A percentile compares a stretch with the other conserved stretches of the same genome.
phyloP scores from a whole-genome alignment of 2,797 vertebrate genomes.

The Netta rufina region DNA sequence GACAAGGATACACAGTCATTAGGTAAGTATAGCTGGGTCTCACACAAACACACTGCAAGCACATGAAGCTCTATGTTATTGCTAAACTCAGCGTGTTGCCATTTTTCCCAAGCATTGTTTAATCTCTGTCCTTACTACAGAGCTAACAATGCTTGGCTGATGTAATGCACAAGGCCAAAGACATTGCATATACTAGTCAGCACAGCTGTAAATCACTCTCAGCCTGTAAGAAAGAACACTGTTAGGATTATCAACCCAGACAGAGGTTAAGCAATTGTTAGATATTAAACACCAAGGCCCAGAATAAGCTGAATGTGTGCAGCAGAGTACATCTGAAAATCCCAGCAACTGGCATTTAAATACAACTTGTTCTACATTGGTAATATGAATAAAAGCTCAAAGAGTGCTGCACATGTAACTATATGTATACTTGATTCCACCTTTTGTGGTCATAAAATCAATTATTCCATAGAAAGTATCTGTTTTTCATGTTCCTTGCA shows the following conservation, averaged over 20 bases:
- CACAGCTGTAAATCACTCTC: neutral
- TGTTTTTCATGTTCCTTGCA: neutral
- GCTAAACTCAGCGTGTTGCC: neutral
- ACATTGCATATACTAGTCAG: neutral
- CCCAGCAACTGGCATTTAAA: neutral
- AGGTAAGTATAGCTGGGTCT: slow-evolving; percentile 25
- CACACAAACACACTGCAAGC: slow-evolving; percentile 24
- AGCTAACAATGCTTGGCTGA: neutral
- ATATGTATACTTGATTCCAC: neutral
- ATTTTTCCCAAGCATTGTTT: slow-evolving; percentile 10
- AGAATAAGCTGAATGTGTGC: neutral
- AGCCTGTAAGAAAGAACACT: neutral
- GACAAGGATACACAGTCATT: slow-evolving; percentile 64
- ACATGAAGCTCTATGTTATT: slow-evolving; percentile 6
- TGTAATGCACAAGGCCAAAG: neutral
- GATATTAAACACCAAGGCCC: neutral
- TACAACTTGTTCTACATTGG: neutral
- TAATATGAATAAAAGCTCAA: neutral
- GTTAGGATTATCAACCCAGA: neutral
- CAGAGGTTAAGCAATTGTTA: neutral
- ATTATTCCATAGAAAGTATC: neutral
- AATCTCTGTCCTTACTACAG: neutral
- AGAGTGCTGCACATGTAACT: neutral
- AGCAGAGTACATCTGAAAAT: neutral
- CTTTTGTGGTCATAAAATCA: neutral